Evolutionary conservation across 2,113 vertebrate genomes (phyloP).

Genomic region (Callocephalon fimbriatum): DNA sequence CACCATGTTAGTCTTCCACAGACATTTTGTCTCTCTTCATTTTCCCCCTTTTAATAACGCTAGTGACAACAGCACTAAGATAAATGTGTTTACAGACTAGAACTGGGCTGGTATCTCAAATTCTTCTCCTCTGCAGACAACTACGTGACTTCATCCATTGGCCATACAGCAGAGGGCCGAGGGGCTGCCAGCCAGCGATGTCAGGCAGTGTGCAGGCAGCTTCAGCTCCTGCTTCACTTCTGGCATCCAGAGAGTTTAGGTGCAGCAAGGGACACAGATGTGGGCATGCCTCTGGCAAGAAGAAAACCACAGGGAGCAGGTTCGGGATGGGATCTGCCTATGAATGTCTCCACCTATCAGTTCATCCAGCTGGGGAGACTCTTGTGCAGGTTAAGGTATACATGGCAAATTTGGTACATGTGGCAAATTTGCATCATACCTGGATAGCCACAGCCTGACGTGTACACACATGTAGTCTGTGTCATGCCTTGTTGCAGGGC

Average conservation of each 20-base stretch:
- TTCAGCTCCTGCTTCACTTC: neutral
- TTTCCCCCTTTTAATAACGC: neutral
- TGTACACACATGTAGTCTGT: fast-evolving
- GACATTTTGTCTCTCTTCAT: neutral
- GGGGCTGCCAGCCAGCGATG: neutral
- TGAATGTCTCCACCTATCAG: neutral
- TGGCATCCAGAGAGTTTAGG: neutral
- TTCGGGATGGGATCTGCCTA: fast-evolving
- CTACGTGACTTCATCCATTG: conserved; percentile 24
- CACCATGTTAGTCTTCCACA: neutral
- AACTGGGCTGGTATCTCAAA: neutral
- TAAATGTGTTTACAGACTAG: conserved; percentile 30
- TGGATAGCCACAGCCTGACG: neutral
- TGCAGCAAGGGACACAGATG: neutral
- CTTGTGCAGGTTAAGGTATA: neutral
- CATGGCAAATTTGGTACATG: fast-evolving
- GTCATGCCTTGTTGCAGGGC: neutral
- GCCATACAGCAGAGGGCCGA: neutral
- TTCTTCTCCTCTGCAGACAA: neutral
- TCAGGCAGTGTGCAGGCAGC: neutral
- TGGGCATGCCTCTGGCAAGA: neutral
- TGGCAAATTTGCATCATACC: neutral
- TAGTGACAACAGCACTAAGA: conserved; percentile 11
- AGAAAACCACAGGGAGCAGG: neutral
- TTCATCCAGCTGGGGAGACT: neutral